Base-by-base conservation (phyloP, 2,113 vertebrate species). In the Menura novaehollandiae region DNA sequence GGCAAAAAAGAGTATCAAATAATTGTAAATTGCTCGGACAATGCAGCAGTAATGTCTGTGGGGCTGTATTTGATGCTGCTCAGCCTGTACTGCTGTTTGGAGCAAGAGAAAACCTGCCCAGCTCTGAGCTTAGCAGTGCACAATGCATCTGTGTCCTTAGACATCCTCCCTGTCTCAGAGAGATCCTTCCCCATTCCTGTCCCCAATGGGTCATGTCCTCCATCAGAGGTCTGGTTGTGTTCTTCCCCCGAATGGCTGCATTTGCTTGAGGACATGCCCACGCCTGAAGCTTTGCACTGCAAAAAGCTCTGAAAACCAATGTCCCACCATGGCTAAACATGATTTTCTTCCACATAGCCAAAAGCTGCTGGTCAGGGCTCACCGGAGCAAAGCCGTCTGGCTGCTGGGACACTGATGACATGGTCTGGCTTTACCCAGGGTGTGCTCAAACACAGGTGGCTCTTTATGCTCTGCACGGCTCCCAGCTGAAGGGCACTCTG, bases 131-230 rank as follows among this genome's bases (percentile, higher is more conserved):
- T 56, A 5, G 3, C 67, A 44, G 71, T 11, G 30, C 71, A 55
- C 26, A 6, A 14, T 11, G 18, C 11, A 39, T 3, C 32, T 3
- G 0, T 19, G 11, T 44, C 58, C 66, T 68, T 15, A 37, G 13
- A 28, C 52, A 76, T 28, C 41, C 47, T 75, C 41, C 23, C 20
- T 0, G 0, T 41, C 66, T 23, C 2, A 2, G 52, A 56, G 53
- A 75, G 3, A 24, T 32, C 44, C 19, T 64, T 59, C 30, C 62
- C 30, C 30, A 4, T 14, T 62, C 41, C 68, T 10, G 1, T 22
- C 37, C 52, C 53, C 2, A 2, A 37, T 20, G 62, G 44, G 14
- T 46, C 1, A 0, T 52, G 56, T n/a, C 30, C 35, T 69, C 46
- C 17, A 52, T 7, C 71, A 63, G 52, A 64, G 33, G 87, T 14